Conservation (phyloP, 2,113 vertebrate genomes). For the Chloropsis hardwickii region DNA sequence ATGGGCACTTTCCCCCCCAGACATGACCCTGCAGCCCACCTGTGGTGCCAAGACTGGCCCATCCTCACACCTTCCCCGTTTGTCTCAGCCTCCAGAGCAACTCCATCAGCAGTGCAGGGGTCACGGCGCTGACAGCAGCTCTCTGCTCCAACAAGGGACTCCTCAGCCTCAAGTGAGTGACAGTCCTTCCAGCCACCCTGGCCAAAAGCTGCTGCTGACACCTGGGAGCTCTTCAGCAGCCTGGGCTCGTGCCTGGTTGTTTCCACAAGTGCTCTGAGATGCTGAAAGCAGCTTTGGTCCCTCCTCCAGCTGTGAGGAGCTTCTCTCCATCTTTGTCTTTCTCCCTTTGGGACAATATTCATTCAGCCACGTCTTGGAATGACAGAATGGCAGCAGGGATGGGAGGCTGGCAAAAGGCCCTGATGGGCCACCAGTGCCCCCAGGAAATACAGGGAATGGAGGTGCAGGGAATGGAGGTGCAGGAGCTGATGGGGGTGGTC, state of each 20-base stretch:
- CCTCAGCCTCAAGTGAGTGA: slow-evolving; percentile 84
- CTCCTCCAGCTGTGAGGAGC: not conserved
- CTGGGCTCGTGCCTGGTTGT: not conserved
- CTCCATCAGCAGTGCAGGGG: slow-evolving; percentile 88
- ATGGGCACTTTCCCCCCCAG: not conserved
- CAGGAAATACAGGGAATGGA: not conserved
- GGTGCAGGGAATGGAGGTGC: not conserved
- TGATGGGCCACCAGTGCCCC: not conserved
- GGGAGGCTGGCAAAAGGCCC: not conserved
- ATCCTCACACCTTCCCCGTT: accelerated
- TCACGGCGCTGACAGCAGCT: slow-evolving; percentile 79
- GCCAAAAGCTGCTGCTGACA: not conserved
- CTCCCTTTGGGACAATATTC: not conserved
- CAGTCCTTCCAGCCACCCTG: not conserved
- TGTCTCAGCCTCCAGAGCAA: slow-evolving; percentile 89
- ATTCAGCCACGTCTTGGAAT: not conserved
- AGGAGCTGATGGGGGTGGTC: not conserved
- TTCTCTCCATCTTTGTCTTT: not conserved
- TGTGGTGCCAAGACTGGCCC: not conserved
- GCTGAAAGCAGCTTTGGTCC: not conserved
- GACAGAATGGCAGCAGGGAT: not conserved
- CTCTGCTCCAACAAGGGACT: slow-evolving; percentile 85
- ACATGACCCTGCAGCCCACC: accelerated
- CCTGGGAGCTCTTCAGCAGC: not conserved
- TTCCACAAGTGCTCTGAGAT: not conserved